These are phyloP conservation scores for Mormyrus iriodes DNA, from an alignment of 2,113 vertebrate species.

Conservation along the genomic window DNA sequence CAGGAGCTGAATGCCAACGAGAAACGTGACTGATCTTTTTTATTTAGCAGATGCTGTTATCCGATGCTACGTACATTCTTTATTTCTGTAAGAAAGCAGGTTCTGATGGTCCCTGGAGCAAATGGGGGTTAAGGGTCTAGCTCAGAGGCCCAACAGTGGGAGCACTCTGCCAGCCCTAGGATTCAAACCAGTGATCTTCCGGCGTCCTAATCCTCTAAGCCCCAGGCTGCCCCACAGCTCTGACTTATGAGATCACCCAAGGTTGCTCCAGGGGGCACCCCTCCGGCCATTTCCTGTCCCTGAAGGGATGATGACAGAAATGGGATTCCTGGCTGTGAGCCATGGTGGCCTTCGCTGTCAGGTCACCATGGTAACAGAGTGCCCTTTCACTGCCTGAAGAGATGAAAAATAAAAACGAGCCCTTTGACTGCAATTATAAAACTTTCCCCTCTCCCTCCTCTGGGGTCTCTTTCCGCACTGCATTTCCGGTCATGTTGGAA, in stretches of 20 bases:
- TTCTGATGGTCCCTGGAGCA: not conserved
- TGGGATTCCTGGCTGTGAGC: not conserved
- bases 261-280: not conserved
- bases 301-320: not conserved
- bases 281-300: not conserved
- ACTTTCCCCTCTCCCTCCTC: not conserved
- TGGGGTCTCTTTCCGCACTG: not conserved
- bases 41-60: not conserved
- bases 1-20: not conserved
- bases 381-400: not conserved
- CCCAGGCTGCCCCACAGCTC: not conserved
- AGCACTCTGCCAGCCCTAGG: too few species aligned
- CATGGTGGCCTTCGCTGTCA: not conserved
- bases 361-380: not conserved
- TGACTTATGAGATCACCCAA: not conserved
- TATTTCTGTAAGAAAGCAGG: not conserved
- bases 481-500: not conserved
- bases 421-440: not conserved
- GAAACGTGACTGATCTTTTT: not conserved
- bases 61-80: not conserved
- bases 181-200: not conserved
- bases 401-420: not conserved
- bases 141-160: too few species aligned
- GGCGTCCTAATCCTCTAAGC: not conserved
- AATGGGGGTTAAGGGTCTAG: too few species aligned